These are phyloP conservation scores for Passer domesticus DNA, from an alignment of 2,113 vertebrate species.

Conservation along the genomic window DNA sequence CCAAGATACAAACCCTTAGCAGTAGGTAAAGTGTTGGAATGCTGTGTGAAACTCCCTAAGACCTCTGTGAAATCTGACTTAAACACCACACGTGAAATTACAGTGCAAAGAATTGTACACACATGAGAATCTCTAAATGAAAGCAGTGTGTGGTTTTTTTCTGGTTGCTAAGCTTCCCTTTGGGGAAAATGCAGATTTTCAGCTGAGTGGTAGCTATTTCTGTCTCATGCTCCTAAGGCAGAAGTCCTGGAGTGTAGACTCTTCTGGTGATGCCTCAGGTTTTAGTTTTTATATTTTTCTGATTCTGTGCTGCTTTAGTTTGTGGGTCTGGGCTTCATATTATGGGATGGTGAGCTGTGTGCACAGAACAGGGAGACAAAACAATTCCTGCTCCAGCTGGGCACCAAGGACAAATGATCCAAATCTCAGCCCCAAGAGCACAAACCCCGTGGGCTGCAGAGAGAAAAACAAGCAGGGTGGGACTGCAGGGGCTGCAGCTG, in stretches of 20 bases:
- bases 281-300: background rate
- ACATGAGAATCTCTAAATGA: background rate
- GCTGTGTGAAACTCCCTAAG: background rate
- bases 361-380: background rate
- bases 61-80: background rate
- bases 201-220: background rate
- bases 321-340: background rate
- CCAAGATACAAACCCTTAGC: no score
- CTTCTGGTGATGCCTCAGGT: background rate
- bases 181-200: background rate
- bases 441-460: background rate
- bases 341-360: background rate
- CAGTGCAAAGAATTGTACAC: fast-evolving
- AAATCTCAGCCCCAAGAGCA: background rate
- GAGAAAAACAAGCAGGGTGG: background rate
- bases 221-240: background rate
- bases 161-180: background rate
- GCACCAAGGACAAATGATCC: background rate
- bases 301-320: background rate
- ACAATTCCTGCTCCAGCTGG: background rate
- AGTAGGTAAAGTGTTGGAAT: background rate
- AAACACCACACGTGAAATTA: background rate
- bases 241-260: background rate
- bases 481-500: background rate
- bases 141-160: background rate